A percentile compares a stretch with the other conserved stretches of the same genome.
These are phyloP conservation scores for Dinothrombium tinctorium DNA, from an alignment of 1,140 invertebrate genomes.

Conservation along the genomic window DNA sequence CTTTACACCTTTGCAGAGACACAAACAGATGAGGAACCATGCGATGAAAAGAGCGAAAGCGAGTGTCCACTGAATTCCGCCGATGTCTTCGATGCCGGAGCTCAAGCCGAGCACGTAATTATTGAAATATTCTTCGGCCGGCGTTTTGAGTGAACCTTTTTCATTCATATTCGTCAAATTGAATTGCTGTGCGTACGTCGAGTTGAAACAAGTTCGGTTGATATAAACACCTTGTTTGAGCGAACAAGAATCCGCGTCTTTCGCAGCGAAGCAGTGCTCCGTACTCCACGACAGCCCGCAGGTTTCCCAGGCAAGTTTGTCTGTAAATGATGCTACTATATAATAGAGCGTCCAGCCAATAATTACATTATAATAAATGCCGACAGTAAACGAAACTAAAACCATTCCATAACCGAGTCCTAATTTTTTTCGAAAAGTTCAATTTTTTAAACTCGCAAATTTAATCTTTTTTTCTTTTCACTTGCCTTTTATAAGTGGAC, in stretches of 20 bases:
- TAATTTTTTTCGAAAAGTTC: too few species aligned
- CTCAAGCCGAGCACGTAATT: slow-evolving; percentile 50
- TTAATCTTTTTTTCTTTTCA: too few species aligned
- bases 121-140: slow-evolving; percentile 19
- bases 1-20: slow-evolving; percentile 94
- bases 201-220: slow-evolving; percentile 19
- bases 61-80: slow-evolving; percentile 78
- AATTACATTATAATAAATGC: slow-evolving; percentile 33
- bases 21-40: slow-evolving; percentile 85
- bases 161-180: neutral
- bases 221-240: slow-evolving; percentile 18
- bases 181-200: neutral
- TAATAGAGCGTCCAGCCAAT: slow-evolving; percentile 33
- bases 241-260: slow-evolving; percentile 21
- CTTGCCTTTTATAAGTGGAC: slow-evolving; percentile 37
- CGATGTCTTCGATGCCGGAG: slow-evolving; percentile 52
- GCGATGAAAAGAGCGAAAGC: slow-evolving; percentile 71
- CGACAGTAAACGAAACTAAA: slow-evolving; percentile 21
- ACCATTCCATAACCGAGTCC: slow-evolving; percentile 21
- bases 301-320: slow-evolving; percentile 22
- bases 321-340: slow-evolving; percentile 20
- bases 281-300: slow-evolving; percentile 27
- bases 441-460: too few species aligned
- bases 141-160: slow-evolving; percentile 16
- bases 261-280: slow-evolving; percentile 17